phyloP scores from a whole-genome alignment of 2,888 invertebrate species.

The Trachelus iudaicus region DNA sequence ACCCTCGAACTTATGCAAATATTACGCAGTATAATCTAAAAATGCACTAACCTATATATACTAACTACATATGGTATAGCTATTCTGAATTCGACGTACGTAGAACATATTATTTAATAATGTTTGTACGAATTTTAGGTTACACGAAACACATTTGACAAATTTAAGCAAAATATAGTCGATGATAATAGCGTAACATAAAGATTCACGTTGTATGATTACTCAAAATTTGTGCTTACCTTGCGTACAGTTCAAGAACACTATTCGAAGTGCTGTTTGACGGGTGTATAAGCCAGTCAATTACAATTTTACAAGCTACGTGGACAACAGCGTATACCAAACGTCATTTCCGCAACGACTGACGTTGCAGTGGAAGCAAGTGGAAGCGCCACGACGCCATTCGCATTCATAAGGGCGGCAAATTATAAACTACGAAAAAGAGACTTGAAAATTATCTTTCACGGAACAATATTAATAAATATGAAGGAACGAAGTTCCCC shows the following conservation, averaged over 20 bases:
- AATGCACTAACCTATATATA: neutral
- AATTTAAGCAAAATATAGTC: neutral
- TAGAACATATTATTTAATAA: neutral
- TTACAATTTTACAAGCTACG: slow-evolving; percentile 43
- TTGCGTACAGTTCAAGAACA: slow-evolving; percentile 29
- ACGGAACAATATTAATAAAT: neutral
- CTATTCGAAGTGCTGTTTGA: slow-evolving; percentile 38
- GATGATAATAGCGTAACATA: neutral
- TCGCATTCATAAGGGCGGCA: neutral
- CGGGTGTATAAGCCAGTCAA: slow-evolving; percentile 24
- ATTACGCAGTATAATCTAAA: neutral
- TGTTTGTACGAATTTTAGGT: neutral
- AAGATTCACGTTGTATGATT: neutral
- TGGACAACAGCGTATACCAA: slow-evolving; percentile 43
- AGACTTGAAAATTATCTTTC: neutral
- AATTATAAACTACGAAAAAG: neutral
- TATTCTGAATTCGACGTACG: neutral
- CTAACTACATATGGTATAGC: neutral
- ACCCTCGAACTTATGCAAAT: neutral
- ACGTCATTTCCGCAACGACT: slow-evolving; percentile 54
- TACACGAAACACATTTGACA: neutral
- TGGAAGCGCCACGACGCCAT: slow-evolving; percentile 16
- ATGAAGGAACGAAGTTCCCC: neutral
- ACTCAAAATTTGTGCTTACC: slow-evolving; percentile 29
- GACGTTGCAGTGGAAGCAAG: slow-evolving; percentile 38